Evolutionary conservation across 2,888 invertebrate genomes (phyloP), one percentile per base, ranked within the genome.

Genomic region (Ophraella communa): DNA sequence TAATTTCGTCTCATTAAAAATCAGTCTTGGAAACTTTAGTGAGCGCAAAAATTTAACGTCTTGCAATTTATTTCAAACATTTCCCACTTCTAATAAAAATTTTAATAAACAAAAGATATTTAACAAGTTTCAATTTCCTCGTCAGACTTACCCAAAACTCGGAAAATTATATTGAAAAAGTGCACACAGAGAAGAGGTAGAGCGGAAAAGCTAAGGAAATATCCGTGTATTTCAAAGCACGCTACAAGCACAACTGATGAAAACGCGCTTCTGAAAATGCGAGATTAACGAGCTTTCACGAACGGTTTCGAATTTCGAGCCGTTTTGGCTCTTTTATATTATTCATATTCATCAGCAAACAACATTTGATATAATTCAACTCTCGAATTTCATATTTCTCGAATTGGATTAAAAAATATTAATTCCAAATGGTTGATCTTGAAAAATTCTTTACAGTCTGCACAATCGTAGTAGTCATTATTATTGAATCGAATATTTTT

Each of bases 221-320:
- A 62, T 67, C 66, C 70, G 72, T 74, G 71, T 71, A 67, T 71
- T 71, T 72, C 71, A 66, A 71, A 67, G 66, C 74, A 71, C 73
- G 70, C 75, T 72, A 76, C 76, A 76, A 77, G 75, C 76, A 77
- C 78, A 74, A 78, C 78, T 78, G 76, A 72, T 62, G 74, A 76
- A 77, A 75, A 71, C 73, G 73, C 72, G 71, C 73, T 71, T 69
- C 71, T 72, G 71, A 67, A 65, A 14, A 70, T 69, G 68, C 66
- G 27, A 51, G 17, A 17, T 72, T 58, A 53, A 60, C 76, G 76
- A 72, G 58, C 57, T 54, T 62, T 61, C 70, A 73, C 74, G 74
- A 74, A 17, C 57, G 23, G 21, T 49, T 49, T 57, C 57, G 57
- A 47, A 51, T 27, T 45, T 62, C 45, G 60, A 55, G 66, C 69